phyloP scores from a whole-genome alignment of 2,797 vertebrate genomes.

The Labeo calbasu region DNA sequence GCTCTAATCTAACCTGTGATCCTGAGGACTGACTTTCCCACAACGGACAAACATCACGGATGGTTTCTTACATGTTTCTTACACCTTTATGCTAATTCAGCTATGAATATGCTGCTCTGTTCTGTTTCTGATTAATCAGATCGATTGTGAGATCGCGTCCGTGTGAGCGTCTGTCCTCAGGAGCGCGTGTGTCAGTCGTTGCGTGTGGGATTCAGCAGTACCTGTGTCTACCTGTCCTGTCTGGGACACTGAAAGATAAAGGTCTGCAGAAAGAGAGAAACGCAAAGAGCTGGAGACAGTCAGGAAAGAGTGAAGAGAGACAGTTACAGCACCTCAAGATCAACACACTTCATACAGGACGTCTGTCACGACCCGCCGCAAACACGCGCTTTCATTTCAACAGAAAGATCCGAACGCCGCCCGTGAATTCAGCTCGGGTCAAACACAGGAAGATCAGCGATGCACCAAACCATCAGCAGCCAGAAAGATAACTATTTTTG shows the following conservation, averaged over 20 bases:
- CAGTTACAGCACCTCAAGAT: constrained; percentile 80
- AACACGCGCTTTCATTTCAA: too few relatives aligned
- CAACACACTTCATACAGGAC: constrained; percentile 80
- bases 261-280: constrained; percentile 99
- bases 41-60: background rate
- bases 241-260: constrained; percentile 99
- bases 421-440: too few relatives aligned
- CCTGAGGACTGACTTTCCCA: constrained; percentile 51
- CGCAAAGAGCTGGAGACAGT: constrained; percentile 98
- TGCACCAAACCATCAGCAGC: too few relatives aligned
- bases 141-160: background rate
- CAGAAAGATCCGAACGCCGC: too few relatives aligned
- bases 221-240: constrained; percentile 99
- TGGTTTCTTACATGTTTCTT: too few relatives aligned
- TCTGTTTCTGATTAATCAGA: background rate
- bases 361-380: constrained; percentile 74
- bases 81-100: too few relatives aligned
- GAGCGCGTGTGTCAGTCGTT: constrained; percentile 40
- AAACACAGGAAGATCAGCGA: too few relatives aligned
- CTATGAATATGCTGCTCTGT: background rate
- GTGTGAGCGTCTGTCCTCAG: constrained; percentile 39
- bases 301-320: constrained; percentile 91
- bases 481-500: too few relatives aligned
- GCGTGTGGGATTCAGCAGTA: constrained; percentile 88
- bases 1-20: constrained; percentile 43